Evolutionary conservation across 2,797 vertebrate species (phyloP).

Genomic region (Poliocrania exsul): DNA sequence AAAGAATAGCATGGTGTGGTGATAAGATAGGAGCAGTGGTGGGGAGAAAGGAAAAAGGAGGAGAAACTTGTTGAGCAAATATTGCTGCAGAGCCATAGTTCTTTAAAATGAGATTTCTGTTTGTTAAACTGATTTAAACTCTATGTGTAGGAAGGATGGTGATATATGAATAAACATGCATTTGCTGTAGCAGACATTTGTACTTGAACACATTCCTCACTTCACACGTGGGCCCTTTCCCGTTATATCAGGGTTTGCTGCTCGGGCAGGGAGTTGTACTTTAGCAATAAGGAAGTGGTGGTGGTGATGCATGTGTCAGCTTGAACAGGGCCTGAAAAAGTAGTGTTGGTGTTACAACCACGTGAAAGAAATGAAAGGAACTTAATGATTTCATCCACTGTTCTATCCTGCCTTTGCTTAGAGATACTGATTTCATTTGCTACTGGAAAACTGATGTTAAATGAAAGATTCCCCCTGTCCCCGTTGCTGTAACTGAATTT

Average conservation of each 20-base stretch:
- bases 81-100: not conserved
- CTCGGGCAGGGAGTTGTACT: not conserved
- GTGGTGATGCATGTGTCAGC: not conserved
- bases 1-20: not conserved
- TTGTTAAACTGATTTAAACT: not conserved
- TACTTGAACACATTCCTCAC: not conserved
- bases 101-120: not conserved
- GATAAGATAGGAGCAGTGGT: not conserved
- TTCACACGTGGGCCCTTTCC: rapidly evolving
- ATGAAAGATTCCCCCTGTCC: not conserved
- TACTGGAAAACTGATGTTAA: not conserved
- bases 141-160: not conserved
- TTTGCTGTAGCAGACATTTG: not conserved
- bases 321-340: not conserved
- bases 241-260: not conserved
- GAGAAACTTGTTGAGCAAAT: not conserved
- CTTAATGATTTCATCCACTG: not conserved
- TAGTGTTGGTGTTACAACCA: rapidly evolving
- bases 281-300: not conserved
- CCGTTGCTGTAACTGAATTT: not conserved
- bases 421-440: not conserved
- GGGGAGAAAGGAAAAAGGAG: not conserved
- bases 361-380: not conserved
- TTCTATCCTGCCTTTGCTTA: not conserved
- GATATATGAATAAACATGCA: not conserved